A percentile compares a stretch with the other conserved stretches of the same genome.
Evolutionary conservation across 2,888 invertebrate species (phyloP).

Genomic region (Macaria liturata): DNA sequence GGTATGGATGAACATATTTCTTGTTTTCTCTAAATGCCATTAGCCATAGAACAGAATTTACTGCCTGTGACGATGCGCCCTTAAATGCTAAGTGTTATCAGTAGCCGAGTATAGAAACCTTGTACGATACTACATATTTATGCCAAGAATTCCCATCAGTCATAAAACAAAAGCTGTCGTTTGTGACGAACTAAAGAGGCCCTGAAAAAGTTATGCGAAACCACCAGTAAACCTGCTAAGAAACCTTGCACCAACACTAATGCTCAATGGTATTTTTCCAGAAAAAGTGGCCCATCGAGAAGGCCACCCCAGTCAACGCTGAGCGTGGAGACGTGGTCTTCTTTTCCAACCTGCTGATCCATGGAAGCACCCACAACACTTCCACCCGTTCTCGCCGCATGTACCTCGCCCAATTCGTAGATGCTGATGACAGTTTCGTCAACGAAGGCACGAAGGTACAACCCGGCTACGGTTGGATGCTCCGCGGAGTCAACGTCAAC

Average conservation of each 20-base stretch:
- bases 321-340: slow-evolving; percentile 80
- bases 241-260: too few relatives aligned
- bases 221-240: too few relatives aligned
- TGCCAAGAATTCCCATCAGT: too few relatives aligned
- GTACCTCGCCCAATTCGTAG: slow-evolving; percentile 78
- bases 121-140: too few relatives aligned
- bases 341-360: slow-evolving; percentile 82
- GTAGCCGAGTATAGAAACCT: too few relatives aligned
- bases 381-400: slow-evolving; percentile 74
- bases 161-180: too few relatives aligned
- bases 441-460: slow-evolving; percentile 55
- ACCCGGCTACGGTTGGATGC: slow-evolving; percentile 80
- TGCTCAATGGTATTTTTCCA: slow-evolving; percentile 33
- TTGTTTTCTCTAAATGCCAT: too few relatives aligned
- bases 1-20: slow-evolving; percentile 37
- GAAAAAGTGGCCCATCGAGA: slow-evolving; percentile 72
- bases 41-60: too few relatives aligned
- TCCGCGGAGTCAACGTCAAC: slow-evolving; percentile 73
- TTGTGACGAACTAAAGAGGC: too few relatives aligned
- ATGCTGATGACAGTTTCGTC: slow-evolving; percentile 72
- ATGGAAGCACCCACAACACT: slow-evolving; percentile 81
- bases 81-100: too few relatives aligned
- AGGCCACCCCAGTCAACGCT: slow-evolving; percentile 75
- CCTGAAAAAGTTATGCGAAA: too few relatives aligned
- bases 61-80: too few relatives aligned